Conservation (phyloP, 2,113 vertebrate species). For the Burhinus bistriatus region DNA sequence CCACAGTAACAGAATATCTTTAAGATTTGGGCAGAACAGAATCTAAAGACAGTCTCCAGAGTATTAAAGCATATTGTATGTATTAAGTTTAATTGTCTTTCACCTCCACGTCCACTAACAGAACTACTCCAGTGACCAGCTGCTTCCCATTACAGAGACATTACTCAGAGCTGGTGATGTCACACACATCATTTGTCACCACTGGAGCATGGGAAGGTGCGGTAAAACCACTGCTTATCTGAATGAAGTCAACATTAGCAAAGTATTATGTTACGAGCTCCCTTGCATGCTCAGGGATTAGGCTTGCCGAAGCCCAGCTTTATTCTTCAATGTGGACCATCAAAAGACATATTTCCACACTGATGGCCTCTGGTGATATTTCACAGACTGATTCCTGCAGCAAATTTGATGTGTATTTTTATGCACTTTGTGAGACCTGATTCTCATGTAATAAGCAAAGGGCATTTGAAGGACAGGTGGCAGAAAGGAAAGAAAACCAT, state of each 20-base stretch:
- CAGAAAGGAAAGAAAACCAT: not conserved
- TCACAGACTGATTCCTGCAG: not conserved
- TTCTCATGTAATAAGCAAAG: not conserved
- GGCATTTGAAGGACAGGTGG: not conserved
- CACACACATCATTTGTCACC: not conserved
- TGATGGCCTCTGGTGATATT: not conserved
- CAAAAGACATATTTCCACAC: not conserved
- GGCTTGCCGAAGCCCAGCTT: not conserved
- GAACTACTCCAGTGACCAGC: not conserved
- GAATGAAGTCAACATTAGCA: not conserved
- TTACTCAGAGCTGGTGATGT: slow-evolving; percentile 15
- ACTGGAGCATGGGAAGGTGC: not conserved
- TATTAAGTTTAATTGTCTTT: slow-evolving; percentile 10
- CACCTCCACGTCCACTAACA: not conserved
- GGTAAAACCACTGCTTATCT: not conserved
- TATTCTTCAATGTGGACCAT: not conserved
- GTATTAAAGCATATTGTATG: not conserved
- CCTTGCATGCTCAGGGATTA: not conserved
- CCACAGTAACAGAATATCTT: not conserved
- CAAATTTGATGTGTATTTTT: not conserved
- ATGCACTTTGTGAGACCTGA: not conserved
- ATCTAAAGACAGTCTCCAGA: not conserved
- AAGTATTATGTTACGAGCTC: not conserved
- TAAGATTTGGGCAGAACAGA: not conserved
- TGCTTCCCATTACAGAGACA: slow-evolving; percentile 19